Percentiles rank a stretch among this genome's conserved stretches.
These are phyloP conservation scores for Nasua narica DNA, from an alignment of 2,797 vertebrate species.

Conservation along the genomic window DNA sequence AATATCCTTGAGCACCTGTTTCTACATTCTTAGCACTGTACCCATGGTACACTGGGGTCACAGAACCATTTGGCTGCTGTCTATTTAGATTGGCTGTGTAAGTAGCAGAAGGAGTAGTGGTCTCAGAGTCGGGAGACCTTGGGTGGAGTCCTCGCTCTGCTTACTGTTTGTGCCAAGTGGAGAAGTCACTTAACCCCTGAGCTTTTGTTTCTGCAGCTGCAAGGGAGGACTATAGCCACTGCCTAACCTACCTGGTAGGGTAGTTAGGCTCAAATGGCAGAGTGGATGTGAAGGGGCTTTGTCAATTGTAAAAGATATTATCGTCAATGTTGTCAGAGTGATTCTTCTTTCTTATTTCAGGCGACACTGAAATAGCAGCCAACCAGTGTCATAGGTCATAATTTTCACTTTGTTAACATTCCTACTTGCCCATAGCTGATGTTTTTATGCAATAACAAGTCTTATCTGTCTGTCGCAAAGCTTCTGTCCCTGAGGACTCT, in stretches of 20 bases:
- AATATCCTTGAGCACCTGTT: neutral
- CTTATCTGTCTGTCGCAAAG: neutral
- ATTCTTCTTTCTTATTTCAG: conserved; percentile 7
- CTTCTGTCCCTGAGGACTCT: neutral
- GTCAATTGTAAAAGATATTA: neutral
- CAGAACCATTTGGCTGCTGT: neutral
- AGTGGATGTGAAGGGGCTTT: neutral
- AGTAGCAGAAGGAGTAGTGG: neutral
- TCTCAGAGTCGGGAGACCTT: neutral
- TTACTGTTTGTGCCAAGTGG: neutral
- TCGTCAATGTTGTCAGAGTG: neutral
- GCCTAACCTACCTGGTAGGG: neutral
- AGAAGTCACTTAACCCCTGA: neutral
- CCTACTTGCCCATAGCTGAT: neutral
- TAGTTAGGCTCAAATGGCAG: conserved; percentile 5
- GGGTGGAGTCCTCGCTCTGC: neutral
- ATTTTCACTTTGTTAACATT: neutral
- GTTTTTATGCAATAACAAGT: neutral
- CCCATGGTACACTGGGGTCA: neutral
- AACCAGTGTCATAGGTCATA: neutral
- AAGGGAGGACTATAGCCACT: neutral
- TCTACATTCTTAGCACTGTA: neutral
- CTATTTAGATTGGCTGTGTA: conserved; percentile 5
- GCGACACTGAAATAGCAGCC: neutral
- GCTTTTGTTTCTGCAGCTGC: conserved; percentile 9